Evolutionary conservation across 2,888 invertebrate species (phyloP), one percentile per base, ranked within the genome.

Genomic region (Ophion ellenae): DNA sequence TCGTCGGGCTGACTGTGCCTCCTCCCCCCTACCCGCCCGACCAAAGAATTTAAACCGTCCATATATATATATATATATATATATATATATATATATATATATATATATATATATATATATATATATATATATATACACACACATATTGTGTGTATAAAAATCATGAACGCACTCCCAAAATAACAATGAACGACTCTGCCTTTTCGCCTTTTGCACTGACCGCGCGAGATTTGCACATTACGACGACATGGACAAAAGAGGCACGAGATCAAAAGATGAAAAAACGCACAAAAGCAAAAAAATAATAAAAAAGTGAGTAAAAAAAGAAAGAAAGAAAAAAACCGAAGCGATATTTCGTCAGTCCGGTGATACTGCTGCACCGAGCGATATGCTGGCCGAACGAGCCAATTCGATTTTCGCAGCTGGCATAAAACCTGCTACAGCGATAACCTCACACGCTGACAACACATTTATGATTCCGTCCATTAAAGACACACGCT

Each of bases 1-100:
- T 92, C 91, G 90, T 85, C 86, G 87, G 87, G 79, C 80, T 86
- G 84, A 85, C 83, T 82, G 70, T 76, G 74, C 83, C 84, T 80
- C 77, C 64, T 24, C 70, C 87, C 81, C 83, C 83, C 45, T 83
- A 66, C 74, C 84, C 64, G 36, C 74, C 63, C 70, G 36, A n/a
- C 57, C 74, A 14, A 71, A 64, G 64, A 71, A 80, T 80, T 80
- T 57, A 4, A 80, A 64, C 32, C 71, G 53, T 17, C 40, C n/a
- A 47, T 36, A 69, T 40, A 63, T 84, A 53, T 87, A 79, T 86
- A 84, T 75, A 76, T 63, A 20, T 24, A 82, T 40, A 74, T 14
- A 63, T 20, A 53, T 53, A 71, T 11, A 69, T 10, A 78, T 32
- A 71, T 57, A 70, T 36, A 70, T 36, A 53, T 47, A 63, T 67